Conservation (phyloP, 2,797 vertebrate species). For the Schizothorax lantsangensis region DNA sequence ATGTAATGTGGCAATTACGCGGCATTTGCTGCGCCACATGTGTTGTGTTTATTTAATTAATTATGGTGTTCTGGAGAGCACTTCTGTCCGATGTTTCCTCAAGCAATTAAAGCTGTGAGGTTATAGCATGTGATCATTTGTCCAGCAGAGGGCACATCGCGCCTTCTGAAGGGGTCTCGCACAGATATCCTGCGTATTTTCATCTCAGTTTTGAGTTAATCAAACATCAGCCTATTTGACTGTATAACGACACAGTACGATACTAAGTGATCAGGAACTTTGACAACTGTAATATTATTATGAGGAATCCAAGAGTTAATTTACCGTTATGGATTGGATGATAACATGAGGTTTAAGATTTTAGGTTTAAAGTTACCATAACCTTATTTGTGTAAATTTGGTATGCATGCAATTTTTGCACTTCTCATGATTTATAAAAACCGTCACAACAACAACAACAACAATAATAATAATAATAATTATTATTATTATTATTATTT, state of each 20-base stretch:
- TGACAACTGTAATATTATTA: constrained; percentile 7
- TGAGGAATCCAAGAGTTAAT: background rate
- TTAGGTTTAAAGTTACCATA: background rate
- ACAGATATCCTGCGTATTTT: background rate
- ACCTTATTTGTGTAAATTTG: background rate
- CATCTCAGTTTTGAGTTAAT: background rate
- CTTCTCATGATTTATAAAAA: background rate
- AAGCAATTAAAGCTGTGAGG: background rate
- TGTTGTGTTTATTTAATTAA: background rate
- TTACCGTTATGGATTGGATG: background rate
- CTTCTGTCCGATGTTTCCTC: background rate
- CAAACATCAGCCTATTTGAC: constrained; percentile 21
- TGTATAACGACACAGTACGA: background rate
- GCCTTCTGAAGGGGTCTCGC: constrained; percentile 25
- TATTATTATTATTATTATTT: too few relatives aligned
- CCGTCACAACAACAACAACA: background rate
- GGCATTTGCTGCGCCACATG: background rate
- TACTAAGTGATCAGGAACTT: constrained; percentile 17
- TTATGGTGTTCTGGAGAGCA: background rate
- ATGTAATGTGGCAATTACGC: constrained; percentile 18
- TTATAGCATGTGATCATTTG: background rate
- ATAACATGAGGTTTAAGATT: background rate
- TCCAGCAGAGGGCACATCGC: constrained; percentile 57
- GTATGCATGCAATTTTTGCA: background rate
- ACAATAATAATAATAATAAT: too few relatives aligned